phyloP scores from a whole-genome alignment of 2,888 invertebrate genomes.

The Drosophila cyrtoloma region DNA sequence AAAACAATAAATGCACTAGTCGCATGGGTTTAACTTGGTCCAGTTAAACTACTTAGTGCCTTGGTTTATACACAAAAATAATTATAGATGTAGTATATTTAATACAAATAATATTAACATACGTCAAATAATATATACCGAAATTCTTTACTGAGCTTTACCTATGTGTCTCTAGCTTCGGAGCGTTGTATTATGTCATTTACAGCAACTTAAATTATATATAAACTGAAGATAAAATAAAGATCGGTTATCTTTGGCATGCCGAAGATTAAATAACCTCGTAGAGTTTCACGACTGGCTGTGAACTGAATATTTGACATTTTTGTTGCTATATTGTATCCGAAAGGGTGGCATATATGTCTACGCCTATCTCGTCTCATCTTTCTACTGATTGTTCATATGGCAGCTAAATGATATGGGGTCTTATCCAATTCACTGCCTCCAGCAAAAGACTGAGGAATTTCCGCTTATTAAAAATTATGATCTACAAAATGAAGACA shows the following conservation, averaged over 20 bases:
- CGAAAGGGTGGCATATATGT: not conserved
- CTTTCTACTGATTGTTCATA: not conserved
- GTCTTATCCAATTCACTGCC: too few relatives aligned
- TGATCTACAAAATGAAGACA: not conserved
- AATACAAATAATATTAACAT: slow-evolving; percentile 1
- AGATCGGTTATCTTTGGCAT: not conserved
- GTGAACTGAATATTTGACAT: not conserved
- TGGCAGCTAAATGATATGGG: too few relatives aligned
- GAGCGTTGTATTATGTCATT: slow-evolving; percentile 9
- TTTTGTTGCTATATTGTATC: not conserved
- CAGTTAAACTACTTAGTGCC: slow-evolving; percentile 58
- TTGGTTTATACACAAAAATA: not conserved
- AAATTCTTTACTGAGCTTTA: slow-evolving; percentile 45
- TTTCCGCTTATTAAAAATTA: not conserved
- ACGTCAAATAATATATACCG: slow-evolving; percentile 7
- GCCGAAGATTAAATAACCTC: not conserved
- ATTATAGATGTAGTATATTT: not conserved
- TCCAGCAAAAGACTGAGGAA: too few relatives aligned
- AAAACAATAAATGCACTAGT: slow-evolving; percentile 40
- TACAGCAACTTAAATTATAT: slow-evolving; percentile 6
- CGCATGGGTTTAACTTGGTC: slow-evolving; percentile 44
- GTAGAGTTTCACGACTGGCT: not conserved
- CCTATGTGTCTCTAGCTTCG: slow-evolving; percentile 19
- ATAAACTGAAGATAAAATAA: slow-evolving; percentile 17
- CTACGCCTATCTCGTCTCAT: not conserved